phyloP scores from a whole-genome alignment of 2,888 invertebrate genomes.

The Tanypteryx hageni region DNA sequence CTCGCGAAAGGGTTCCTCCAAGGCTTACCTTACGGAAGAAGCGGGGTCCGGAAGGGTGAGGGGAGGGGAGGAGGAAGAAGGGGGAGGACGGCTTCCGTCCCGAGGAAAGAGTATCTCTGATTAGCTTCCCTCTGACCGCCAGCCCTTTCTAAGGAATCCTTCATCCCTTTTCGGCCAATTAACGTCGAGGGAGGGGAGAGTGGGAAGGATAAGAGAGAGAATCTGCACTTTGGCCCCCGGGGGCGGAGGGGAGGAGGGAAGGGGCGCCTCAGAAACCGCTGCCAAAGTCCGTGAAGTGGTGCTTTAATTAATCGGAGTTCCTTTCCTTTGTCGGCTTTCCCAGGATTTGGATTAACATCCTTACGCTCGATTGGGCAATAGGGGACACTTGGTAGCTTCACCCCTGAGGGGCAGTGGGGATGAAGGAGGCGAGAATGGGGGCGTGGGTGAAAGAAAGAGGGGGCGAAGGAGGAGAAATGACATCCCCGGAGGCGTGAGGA shows the following conservation, averaged over 20 bases:
- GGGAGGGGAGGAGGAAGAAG: not conserved
- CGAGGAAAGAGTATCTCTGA: conserved; percentile 38
- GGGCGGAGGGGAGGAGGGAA: not conserved
- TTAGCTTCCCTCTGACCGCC: conserved; percentile 23
- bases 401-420: too few relatives aligned
- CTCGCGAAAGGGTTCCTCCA: conserved; percentile 47
- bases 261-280: conserved; percentile 28
- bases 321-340: conserved; percentile 50
- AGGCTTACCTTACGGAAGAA: not conserved
- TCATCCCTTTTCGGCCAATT: conserved; percentile 50
- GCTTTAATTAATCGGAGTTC: conserved; percentile 59
- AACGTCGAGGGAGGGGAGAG: not conserved
- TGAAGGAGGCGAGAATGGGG: too few relatives aligned
- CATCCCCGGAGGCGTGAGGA: too few relatives aligned
- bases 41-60: not conserved
- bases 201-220: not conserved
- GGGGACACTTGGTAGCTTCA: not conserved
- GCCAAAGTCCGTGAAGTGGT: conserved; percentile 24
- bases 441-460: not conserved
- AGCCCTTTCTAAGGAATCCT: conserved; percentile 39
- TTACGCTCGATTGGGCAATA: not conserved
- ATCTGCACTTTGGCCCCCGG: conserved; percentile 20
- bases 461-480: not conserved
- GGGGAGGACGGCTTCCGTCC: not conserved
- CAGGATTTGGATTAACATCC: conserved; percentile 54